Evolutionary conservation across 2,797 vertebrate species (phyloP).

Genomic region (Vultur gryphus): DNA sequence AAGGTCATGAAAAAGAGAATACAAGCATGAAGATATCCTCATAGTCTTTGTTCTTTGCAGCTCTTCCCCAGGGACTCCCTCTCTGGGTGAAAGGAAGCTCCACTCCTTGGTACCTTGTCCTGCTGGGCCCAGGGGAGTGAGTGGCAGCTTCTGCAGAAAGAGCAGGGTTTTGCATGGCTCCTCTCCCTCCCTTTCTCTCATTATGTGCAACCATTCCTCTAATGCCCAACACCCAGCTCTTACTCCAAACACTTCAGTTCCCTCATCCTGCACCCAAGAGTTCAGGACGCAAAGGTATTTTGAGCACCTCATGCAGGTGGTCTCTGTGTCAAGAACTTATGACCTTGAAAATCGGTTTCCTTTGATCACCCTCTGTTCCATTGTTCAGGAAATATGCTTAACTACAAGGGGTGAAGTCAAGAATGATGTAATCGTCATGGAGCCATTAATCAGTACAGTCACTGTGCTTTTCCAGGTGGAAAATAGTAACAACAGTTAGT

Average conservation of each 20-base stretch:
- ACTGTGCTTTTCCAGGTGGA: slow-evolving; percentile 42
- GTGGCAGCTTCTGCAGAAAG: background rate
- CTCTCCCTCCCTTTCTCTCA: background rate
- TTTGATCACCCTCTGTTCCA: background rate
- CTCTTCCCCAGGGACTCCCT: background rate
- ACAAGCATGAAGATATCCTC: background rate
- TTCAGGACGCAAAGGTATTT: background rate
- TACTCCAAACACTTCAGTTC: background rate
- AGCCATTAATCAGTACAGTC: slow-evolving; percentile 20
- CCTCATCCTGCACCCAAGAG: background rate
- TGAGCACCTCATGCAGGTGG: background rate
- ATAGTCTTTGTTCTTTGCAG: background rate
- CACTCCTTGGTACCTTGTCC: background rate
- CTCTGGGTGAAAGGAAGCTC: background rate
- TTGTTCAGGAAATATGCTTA: slow-evolving; percentile 9
- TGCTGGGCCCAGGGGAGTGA: background rate
- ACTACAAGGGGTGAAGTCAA: background rate
- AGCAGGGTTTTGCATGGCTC: background rate
- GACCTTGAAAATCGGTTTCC: background rate
- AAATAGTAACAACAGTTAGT: slow-evolving; percentile 7
- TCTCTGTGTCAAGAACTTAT: background rate
- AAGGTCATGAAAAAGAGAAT: background rate
- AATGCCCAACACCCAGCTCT: background rate
- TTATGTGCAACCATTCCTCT: background rate
- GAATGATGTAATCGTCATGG: slow-evolving; percentile 28